These are phyloP conservation scores for Epicauta chinensis DNA, from an alignment of 1,140 invertebrate genomes.

Conservation along the genomic window DNA sequence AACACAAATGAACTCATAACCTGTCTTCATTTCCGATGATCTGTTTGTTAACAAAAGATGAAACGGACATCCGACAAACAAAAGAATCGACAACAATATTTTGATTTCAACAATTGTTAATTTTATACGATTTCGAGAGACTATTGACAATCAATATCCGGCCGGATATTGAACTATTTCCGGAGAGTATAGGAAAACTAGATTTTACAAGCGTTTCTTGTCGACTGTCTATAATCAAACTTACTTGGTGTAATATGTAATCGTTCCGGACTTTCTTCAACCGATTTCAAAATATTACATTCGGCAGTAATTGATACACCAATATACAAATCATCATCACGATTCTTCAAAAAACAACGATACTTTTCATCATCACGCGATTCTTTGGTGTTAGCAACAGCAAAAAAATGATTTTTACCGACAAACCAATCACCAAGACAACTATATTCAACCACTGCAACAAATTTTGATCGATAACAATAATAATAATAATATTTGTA, in stretches of 20 bases:
- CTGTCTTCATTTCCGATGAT: too few species aligned
- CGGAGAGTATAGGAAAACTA: too few species aligned
- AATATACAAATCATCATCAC: conserved; percentile 87
- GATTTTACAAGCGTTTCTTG: too few species aligned
- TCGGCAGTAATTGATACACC: conserved; percentile 88
- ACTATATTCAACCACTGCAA: conserved; percentile 78
- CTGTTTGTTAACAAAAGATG: too few species aligned
- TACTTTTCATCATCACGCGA: conserved; percentile 91
- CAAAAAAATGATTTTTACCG: conserved; percentile 92
- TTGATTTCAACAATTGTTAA: too few species aligned
- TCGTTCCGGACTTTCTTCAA: conserved; percentile 88
- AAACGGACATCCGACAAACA: too few species aligned
- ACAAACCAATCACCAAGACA: conserved; percentile 94
- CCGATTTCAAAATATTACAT: conserved; percentile 85
- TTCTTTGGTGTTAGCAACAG: conserved; percentile 90
- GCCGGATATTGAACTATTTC: too few species aligned
- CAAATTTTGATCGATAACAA: background rate
- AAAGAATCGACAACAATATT: too few species aligned
- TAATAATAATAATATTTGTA: background rate
- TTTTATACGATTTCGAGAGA: too few species aligned
- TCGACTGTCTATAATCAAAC: too few species aligned
- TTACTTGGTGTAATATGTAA: conserved; percentile 68
- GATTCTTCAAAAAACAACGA: conserved; percentile 87
- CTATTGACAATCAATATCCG: too few species aligned
- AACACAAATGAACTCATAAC: too few species aligned